Evolutionary conservation across 2,797 vertebrate genomes (phyloP), one percentile per base, ranked within the genome.

Genomic region (Schizothorax lantsangensis): DNA sequence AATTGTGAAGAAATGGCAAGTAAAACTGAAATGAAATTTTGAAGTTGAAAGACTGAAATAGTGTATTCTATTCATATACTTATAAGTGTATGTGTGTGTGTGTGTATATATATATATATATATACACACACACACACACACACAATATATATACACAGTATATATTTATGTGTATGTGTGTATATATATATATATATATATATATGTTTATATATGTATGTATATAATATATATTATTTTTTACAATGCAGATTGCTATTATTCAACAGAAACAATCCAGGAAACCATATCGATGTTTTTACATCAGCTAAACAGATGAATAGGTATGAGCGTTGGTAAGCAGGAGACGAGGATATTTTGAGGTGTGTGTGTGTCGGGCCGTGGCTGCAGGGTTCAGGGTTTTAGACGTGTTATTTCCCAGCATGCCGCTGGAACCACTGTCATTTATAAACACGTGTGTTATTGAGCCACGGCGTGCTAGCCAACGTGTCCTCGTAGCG

Each of bases 371-470:
- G 17, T 59, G 23, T 59, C 1, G 47, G 14, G 12, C 2, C 15
- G 3, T 84, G 43, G n/a, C 45, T 89, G n/a, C 6, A 88, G 49
- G 64, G 77, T 86, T 92, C 86, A 89, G 87, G 66, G 83, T 90
- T 88, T 88, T 68, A 64, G 66, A 85, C 38, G n/a, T 88, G 87
- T 68, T 75, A 88, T 75, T 88, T 73, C 81, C 57, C 88, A 52
- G 75, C 74, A 69, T 23, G 40, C 7, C 38, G 4, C 81, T 73
- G 66, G 49, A 83, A 73, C 75, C 59, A 30, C 83, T 64, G 82
- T 86, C 84, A 89, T 91, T 90, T 87, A 91, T 88, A 90, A 89
- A 91, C 69, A 83, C 36, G 74, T 4, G 64, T 62, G 80, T 88
- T 91, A 88, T 86, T 91, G 88, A 90, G 84, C 80, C 79, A 45